Conservation (phyloP, 2,797 vertebrate genomes). For the Notamacropus eugenii region DNA sequence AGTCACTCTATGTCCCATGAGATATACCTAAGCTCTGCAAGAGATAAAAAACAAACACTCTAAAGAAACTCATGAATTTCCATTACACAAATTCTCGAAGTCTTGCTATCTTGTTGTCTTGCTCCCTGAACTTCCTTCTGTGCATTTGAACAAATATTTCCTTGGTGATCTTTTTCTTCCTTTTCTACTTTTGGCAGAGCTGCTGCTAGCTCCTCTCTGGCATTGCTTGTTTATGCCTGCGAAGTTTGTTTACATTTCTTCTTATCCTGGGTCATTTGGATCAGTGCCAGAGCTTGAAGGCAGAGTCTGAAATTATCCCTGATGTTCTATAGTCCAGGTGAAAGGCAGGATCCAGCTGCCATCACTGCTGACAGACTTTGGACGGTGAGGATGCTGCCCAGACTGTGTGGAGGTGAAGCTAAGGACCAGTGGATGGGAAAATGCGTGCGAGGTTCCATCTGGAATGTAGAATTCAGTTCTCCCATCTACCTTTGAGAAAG, state of each 20-base stretch:
- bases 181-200: background rate
- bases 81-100: background rate
- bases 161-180: background rate
- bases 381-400: background rate
- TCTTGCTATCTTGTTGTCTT: background rate
- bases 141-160: background rate
- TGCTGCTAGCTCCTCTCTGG: background rate
- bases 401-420: background rate
- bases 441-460: background rate
- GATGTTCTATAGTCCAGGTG: background rate
- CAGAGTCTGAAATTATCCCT: background rate
- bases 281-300: background rate
- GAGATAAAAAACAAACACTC: background rate
- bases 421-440: background rate
- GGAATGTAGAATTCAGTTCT: background rate
- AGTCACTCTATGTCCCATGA: background rate
- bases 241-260: background rate
- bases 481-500: background rate
- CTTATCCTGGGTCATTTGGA: background rate
- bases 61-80: background rate
- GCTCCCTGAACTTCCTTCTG: background rate
- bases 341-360: background rate
- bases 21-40: background rate
- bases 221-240: background rate
- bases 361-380: background rate